These are phyloP conservation scores for Tromatobia lineatoria DNA, from an alignment of 2,888 invertebrate species.

Conservation along the genomic window DNA sequence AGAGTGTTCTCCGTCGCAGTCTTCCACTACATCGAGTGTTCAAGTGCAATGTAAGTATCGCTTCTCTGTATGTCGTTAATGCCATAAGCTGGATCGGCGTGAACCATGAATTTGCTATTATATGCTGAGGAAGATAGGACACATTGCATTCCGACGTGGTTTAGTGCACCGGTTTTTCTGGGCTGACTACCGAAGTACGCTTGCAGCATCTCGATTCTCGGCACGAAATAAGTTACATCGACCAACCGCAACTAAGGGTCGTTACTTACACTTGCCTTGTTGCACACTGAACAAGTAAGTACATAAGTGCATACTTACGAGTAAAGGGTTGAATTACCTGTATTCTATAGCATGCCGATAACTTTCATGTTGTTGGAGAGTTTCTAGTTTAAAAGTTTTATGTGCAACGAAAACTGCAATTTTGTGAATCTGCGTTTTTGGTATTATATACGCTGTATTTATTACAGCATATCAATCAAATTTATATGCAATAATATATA, in stretches of 20 bases:
- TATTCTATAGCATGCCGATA: neutral
- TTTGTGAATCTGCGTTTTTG: too few relatives aligned
- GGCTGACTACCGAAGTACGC: slow-evolving; percentile 26
- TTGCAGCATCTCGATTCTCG: slow-evolving; percentile 8
- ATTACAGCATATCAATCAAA: too few relatives aligned
- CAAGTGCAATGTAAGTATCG: slow-evolving; percentile 3
- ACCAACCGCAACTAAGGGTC: slow-evolving; percentile 48
- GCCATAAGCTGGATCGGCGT: slow-evolving; percentile 13
- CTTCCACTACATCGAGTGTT: slow-evolving; percentile 36
- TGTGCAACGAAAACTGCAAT: neutral
- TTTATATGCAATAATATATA: too few relatives aligned
- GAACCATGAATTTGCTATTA: slow-evolving; percentile 3
- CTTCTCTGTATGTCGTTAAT: slow-evolving; percentile 22
- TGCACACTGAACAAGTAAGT: slow-evolving; percentile 12
- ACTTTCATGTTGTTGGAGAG: neutral
- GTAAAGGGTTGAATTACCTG: neutral
- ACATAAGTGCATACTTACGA: neutral
- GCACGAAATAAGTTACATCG: slow-evolving; percentile 58
- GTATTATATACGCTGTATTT: neutral
- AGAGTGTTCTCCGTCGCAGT: slow-evolving; percentile 25
- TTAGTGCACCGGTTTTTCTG: slow-evolving; percentile 36
- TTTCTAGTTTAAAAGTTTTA: neutral
- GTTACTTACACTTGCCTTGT: slow-evolving; percentile 33
- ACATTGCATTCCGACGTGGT: neutral
- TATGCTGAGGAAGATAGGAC: neutral